These are phyloP conservation scores for Myioborus miniatus DNA, from an alignment of 2,797 vertebrate species.

Conservation along the genomic window DNA sequence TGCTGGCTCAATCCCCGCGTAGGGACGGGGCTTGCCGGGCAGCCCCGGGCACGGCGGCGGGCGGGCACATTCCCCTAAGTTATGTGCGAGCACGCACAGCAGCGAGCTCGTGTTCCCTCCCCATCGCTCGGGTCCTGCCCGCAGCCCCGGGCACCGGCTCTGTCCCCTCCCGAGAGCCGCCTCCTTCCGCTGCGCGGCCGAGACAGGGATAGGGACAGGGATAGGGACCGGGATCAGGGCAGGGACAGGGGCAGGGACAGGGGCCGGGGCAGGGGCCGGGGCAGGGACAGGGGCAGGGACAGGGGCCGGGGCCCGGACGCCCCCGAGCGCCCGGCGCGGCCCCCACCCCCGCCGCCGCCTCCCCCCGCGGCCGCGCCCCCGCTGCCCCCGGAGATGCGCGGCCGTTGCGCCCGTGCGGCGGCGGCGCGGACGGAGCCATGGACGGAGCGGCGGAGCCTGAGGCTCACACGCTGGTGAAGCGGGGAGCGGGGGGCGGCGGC, in stretches of 20 bases:
- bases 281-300: background rate
- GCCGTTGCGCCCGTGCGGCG: background rate
- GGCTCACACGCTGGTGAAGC: background rate
- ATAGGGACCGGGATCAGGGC: fast-evolving
- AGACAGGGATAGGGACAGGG: background rate
- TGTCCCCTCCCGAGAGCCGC: background rate
- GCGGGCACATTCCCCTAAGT: fast-evolving
- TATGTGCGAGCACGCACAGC: background rate
- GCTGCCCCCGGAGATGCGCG: background rate
- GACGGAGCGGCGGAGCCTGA: background rate
- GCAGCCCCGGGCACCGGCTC: background rate
- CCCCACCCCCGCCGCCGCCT: background rate
- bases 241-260: background rate
- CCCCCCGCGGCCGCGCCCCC: background rate
- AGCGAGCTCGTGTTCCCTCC: fast-evolving
- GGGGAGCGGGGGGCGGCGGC: background rate
- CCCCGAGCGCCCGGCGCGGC: background rate
- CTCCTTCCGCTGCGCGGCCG: no score
- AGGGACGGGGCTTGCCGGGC: background rate
- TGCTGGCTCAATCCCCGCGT: background rate
- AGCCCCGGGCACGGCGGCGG: background rate
- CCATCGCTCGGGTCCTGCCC: background rate
- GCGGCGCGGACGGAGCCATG: conserved; percentile 17
- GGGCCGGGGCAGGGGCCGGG: fast-evolving
- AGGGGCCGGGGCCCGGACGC: background rate